Evolutionary conservation across 1,140 invertebrate species (phyloP), one percentile per base, ranked within the genome.

Genomic region (Manduca sexta): DNA sequence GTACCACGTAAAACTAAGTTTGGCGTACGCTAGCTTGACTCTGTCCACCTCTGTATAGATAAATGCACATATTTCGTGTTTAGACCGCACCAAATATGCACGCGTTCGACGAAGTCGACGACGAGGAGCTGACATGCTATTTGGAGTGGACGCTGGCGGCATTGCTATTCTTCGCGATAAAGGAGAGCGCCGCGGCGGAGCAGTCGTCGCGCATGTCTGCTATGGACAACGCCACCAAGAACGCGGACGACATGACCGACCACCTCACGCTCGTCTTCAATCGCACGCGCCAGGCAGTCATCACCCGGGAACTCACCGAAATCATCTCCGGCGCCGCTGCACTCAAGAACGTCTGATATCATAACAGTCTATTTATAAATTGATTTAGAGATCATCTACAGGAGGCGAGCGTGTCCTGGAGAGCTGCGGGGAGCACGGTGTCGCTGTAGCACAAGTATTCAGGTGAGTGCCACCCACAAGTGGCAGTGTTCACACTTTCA

Each of bases 321-420:
- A 99, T 99, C 88, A 99, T 99, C 83, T 99, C 98, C 61, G 98
- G 98, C 76, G 98, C 98, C 65, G 94, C 98, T 47, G 97, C 97
- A 60, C 86, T 99, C 62, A 92, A 92, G 68, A 26, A 26, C n/a
- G n/a, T n/a, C n/a, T n/a, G n/a, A n/a, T n/a, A n/a, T n/a, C n/a
- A n/a, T n/a, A n/a, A n/a, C n/a, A n/a, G n/a, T n/a, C n/a, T n/a
- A n/a, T n/a, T n/a, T n/a, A n/a, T n/a, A n/a, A n/a, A n/a, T n/a
- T n/a, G n/a, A n/a, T n/a, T n/a, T n/a, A n/a, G n/a, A n/a, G n/a
- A n/a, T n/a, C n/a, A n/a, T n/a, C n/a, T n/a, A n/a, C n/a, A n/a
- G n/a, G n/a, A n/a, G n/a, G n/a, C n/a, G n/a, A n/a, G n/a, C n/a
- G n/a, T n/a, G n/a, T n/a, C n/a, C n/a, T n/a, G n/a, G n/a, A n/a